Percentiles rank a stretch among this genome's conserved stretches.
Evolutionary conservation across 2,888 invertebrate species (phyloP).

Genomic region (Patella caerulea): DNA sequence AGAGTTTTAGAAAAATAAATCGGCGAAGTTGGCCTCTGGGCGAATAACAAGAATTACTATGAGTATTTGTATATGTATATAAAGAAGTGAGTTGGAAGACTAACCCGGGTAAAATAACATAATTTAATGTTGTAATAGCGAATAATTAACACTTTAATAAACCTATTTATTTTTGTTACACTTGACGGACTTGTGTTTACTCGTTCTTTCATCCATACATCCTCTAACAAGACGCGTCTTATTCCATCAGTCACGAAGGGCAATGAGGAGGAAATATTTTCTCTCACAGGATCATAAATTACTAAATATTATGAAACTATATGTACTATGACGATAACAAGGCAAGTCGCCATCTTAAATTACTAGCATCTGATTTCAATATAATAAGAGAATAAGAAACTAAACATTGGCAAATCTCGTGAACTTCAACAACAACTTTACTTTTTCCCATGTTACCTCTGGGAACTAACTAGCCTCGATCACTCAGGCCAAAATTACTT

Average conservation of each 20-base stretch:
- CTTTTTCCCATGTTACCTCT: too few species aligned
- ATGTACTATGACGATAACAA: too few species aligned
- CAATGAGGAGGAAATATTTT: neutral
- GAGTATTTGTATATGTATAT: neutral
- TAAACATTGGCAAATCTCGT: too few species aligned
- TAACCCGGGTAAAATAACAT: neutral
- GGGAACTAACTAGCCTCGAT: too few species aligned
- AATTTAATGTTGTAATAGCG: neutral
- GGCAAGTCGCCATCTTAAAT: too few species aligned
- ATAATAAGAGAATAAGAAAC: too few species aligned
- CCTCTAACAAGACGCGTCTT: neutral
- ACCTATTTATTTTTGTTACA: neutral
- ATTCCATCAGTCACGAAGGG: neutral
- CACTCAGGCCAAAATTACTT: too few species aligned
- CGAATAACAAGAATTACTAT: neutral
- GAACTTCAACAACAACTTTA: too few species aligned
- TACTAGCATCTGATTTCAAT: too few species aligned
- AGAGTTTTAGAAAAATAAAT: slow-evolving; percentile 1
- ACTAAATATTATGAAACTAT: slow-evolving; percentile 2
- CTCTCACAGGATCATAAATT: neutral
- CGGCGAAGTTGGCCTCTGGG: neutral
- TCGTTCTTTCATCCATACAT: slow-evolving; percentile 5
- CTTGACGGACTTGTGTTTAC: neutral
- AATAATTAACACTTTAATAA: slow-evolving; percentile 9
- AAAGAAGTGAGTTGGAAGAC: neutral